Conservation (phyloP, 2,113 vertebrate genomes). For the Micromys minutus region DNA sequence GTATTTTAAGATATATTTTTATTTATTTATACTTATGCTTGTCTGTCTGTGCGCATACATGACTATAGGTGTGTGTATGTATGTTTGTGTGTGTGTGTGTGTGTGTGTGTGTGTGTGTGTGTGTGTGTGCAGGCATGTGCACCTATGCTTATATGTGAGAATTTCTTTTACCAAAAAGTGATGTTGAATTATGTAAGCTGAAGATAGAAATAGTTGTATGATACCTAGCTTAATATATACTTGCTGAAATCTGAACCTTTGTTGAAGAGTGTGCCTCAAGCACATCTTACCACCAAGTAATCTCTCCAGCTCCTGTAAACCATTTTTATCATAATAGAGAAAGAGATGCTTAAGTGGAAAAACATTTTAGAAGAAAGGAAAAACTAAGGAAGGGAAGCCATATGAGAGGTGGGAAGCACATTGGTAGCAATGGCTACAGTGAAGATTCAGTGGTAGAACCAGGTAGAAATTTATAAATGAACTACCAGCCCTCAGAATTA, state of each 20-base stretch:
- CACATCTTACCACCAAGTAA: too few species aligned
- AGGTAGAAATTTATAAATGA: not conserved
- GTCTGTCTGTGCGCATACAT: not conserved
- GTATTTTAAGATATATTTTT: not conserved
- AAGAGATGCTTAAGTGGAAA: not conserved
- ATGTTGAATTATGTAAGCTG: not conserved
- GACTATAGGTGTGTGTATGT: not conserved
- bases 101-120: not conserved
- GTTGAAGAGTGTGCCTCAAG: not conserved
- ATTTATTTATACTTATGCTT: not conserved
- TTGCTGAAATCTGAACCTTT: not conserved
- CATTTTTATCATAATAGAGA: not conserved
- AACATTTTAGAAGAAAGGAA: not conserved
- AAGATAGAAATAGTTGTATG: not conserved
- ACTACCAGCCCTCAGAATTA: not conserved
- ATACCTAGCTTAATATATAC: too few species aligned
- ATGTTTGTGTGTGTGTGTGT: not conserved
- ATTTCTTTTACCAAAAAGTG: not conserved
- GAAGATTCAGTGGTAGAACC: not conserved
- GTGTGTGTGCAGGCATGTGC: not conserved
- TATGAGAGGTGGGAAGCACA: not conserved
- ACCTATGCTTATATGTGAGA: too few species aligned
- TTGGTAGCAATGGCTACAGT: not conserved
- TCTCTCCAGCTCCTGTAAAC: not conserved
- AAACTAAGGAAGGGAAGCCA: not conserved